Conservation (phyloP, 1,140 invertebrate genomes). For the Arctopsyche grandis region DNA sequence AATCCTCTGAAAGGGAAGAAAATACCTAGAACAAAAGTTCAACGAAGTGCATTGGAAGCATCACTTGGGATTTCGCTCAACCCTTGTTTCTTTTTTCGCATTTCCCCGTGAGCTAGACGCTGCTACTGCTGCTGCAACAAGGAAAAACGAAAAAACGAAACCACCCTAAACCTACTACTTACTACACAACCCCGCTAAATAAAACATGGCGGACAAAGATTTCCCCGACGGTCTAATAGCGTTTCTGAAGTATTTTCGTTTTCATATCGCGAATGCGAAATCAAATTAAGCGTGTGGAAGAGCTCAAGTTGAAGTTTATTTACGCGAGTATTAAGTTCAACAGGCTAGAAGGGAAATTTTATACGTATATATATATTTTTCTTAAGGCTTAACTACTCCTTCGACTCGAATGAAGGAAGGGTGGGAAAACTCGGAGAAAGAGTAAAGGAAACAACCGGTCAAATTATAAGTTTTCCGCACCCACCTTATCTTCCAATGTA, state of each 20-base stretch:
- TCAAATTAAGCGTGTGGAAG: background rate
- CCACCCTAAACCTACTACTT: background rate
- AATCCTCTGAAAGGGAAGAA: slow-evolving; percentile 11
- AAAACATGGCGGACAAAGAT: background rate
- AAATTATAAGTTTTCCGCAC: background rate
- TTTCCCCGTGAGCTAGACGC: background rate
- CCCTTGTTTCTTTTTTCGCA: background rate
- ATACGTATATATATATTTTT: no score
- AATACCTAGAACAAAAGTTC: slow-evolving; percentile 27
- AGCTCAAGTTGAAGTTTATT: background rate
- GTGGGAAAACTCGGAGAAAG: background rate
- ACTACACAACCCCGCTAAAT: background rate
- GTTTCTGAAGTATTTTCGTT: background rate
- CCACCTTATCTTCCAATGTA: background rate
- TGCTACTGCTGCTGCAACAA: background rate
- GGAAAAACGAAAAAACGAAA: background rate
- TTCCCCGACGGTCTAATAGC: background rate
- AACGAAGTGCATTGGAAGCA: slow-evolving; percentile 30
- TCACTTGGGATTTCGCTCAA: slow-evolving; percentile 21
- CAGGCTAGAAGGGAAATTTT: no score
- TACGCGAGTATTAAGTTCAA: no score
- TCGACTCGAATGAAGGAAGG: no score
- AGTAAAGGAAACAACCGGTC: background rate
- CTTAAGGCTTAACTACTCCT: no score
- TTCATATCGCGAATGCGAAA: background rate